phyloP scores from a whole-genome alignment of 1,140 invertebrate species.

The Sminthurides bifidus region DNA sequence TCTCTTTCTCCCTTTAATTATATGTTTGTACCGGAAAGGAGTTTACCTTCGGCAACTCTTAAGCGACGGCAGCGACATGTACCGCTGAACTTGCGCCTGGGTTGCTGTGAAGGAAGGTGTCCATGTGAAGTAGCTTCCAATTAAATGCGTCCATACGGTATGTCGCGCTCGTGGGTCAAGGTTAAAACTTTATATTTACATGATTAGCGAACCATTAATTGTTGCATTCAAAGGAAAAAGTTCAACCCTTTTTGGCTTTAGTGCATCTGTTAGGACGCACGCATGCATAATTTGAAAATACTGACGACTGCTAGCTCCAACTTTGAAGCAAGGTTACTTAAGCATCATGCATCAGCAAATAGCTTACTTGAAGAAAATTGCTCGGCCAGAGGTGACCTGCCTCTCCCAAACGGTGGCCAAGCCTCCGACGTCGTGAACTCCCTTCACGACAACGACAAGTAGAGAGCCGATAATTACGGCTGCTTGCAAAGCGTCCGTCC shows the following conservation, averaged over 20 bases:
- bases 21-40: no score
- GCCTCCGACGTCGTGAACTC: conserved; percentile 40
- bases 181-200: conserved; percentile 15
- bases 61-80: conserved; percentile 9
- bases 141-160: conserved; percentile 20
- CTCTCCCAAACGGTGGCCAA: conserved; percentile 37
- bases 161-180: conserved; percentile 21
- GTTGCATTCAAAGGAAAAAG: no score
- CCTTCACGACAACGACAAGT: conserved; percentile 40
- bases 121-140: conserved; percentile 28
- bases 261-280: no score
- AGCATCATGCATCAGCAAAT: background rate
- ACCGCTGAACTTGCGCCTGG: conserved; percentile 27
- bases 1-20: no score
- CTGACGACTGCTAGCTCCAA: no score
- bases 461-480: conserved; percentile 52
- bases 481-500: conserved; percentile 13
- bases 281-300: no score
- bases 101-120: conserved; percentile 24
- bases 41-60: background rate
- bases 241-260: no score
- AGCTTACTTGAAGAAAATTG: conserved; percentile 32
- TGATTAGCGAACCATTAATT: background rate
- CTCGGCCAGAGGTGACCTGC: conserved; percentile 18
- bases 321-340: background rate